Base-by-base conservation (phyloP, 2,797 vertebrate genomes). In the Podarcis lilfordi region DNA sequence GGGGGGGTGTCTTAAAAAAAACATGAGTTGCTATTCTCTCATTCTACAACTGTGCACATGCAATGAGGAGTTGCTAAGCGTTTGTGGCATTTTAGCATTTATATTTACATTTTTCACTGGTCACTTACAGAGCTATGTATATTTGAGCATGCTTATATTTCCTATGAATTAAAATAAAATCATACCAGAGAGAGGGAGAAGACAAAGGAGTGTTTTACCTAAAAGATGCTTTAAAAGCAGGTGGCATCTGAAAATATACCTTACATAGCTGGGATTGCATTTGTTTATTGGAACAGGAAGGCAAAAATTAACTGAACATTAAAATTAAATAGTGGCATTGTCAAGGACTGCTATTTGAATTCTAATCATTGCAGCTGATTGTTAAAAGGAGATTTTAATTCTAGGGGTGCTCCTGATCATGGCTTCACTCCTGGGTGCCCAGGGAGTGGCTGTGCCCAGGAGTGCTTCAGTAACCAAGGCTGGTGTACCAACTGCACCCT, bases 41-140 rank as follows among this genome's bases (percentile, higher is more conserved):
- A 61, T 43, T 40, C 32, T 21, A 69, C 32, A 55, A 32, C 43
- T 76, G 32, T 81, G 6, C 35, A 27, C 61, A 25, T 76, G 29
- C n/a, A 68, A 68, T 35, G 50, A 27, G 71, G 19, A 89, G 55
- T 80, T 61, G 77, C 35, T 87, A 85, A 61, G n/a, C 10, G 10
- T 68, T 85, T 85, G 78, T 76, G 59, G 19, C 61, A 81, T 85
- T 9, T n/a, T 89, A 66, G 40, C 59, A 76, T 75, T 82, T 82
- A 45, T 45, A 66, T 66, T 82, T 81, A 68, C 27, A 72, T 40
- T 64, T 80, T 5, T 80, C 9, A 19, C 37, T 80, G 21, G 37
- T 72, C 21, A 75, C n/a, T 66, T 82, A 45, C 27, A 45, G 86
- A 32, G 17, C 7, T 27, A 9, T 45, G 25, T 85, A 32, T 59